A percentile compares a stretch with the other conserved stretches of the same genome.
Conservation (phyloP, 2,797 vertebrate species). For the Thunnus albacares region DNA sequence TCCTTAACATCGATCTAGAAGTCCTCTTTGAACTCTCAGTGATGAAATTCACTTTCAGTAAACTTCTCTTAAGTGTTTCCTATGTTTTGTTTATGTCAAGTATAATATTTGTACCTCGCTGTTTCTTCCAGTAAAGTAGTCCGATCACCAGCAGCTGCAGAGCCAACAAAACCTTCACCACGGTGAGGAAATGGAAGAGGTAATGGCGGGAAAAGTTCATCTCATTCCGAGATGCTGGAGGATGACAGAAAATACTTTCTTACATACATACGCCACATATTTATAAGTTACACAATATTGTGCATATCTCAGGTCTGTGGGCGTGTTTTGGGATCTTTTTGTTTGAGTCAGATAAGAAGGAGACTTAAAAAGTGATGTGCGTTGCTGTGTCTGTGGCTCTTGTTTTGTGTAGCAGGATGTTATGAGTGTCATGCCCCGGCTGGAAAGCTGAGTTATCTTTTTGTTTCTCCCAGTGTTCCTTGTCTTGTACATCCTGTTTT, state of each 20-base stretch:
- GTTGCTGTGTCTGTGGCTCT: too few relatives aligned
- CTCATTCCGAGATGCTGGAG: neutral
- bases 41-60: neutral
- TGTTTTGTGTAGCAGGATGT: too few relatives aligned
- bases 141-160: slow-evolving; percentile 24
- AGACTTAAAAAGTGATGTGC: too few relatives aligned
- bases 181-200: too few relatives aligned
- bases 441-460: too few relatives aligned
- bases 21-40: too few relatives aligned
- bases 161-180: rapidly evolving
- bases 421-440: too few relatives aligned
- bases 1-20: too few relatives aligned
- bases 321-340: neutral
- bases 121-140: slow-evolving; percentile 27
- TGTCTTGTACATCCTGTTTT: too few relatives aligned
- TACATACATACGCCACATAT: too few relatives aligned
- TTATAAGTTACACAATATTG: neutral
- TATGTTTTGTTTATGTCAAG: neutral
- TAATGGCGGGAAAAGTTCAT: rapidly evolving
- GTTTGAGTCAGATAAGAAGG: too few relatives aligned
- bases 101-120: slow-evolving; percentile 6
- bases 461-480: too few relatives aligned
- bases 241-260: neutral
- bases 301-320: neutral
- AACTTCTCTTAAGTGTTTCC: neutral